phyloP scores from a whole-genome alignment of 2,888 invertebrate genomes.

The Platerodrilus igneus region DNA sequence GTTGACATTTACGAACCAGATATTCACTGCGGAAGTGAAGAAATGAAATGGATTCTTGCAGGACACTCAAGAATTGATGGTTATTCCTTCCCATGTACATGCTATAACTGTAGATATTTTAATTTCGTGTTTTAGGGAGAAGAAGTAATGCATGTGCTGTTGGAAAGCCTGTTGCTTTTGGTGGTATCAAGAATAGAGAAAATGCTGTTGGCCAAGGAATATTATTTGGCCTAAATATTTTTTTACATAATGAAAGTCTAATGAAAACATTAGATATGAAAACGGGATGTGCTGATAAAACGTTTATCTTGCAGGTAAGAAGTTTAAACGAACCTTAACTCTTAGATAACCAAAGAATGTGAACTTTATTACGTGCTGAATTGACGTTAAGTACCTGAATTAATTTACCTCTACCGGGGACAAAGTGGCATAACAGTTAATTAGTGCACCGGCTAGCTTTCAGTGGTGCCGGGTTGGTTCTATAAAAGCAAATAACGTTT shows the following conservation, averaged over 20 bases:
- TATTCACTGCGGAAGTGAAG: constrained; percentile 34
- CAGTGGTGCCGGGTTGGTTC: too few relatives aligned
- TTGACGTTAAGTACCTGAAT: too few relatives aligned
- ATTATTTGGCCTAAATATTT: constrained; percentile 33
- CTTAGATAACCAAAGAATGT: too few relatives aligned
- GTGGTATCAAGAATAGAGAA: constrained; percentile 37
- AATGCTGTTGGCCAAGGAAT: constrained; percentile 35
- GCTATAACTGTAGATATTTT: background rate
- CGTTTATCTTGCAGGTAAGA: constrained; percentile 42
- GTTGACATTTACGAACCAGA: constrained; percentile 41
- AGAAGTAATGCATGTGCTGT: constrained; percentile 23
- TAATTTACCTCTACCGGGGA: too few relatives aligned
- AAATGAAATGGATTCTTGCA: constrained; percentile 38
- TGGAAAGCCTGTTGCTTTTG: constrained; percentile 34
- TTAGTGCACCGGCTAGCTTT: too few relatives aligned
- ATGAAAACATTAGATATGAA: constrained; percentile 32
- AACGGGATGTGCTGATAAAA: constrained; percentile 36
- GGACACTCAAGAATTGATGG: constrained; percentile 9
- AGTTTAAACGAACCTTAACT: too few relatives aligned
- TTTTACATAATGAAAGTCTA: constrained; percentile 36
- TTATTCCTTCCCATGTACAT: too few relatives aligned
- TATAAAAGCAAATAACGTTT: too few relatives aligned
- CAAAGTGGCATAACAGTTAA: too few relatives aligned
- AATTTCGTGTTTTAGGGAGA: background rate
- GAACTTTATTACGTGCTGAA: too few relatives aligned